Percentiles rank a stretch among this genome's conserved stretches.
Conservation (phyloP, 2,113 vertebrate species). For the Apaloderma vittatum region DNA sequence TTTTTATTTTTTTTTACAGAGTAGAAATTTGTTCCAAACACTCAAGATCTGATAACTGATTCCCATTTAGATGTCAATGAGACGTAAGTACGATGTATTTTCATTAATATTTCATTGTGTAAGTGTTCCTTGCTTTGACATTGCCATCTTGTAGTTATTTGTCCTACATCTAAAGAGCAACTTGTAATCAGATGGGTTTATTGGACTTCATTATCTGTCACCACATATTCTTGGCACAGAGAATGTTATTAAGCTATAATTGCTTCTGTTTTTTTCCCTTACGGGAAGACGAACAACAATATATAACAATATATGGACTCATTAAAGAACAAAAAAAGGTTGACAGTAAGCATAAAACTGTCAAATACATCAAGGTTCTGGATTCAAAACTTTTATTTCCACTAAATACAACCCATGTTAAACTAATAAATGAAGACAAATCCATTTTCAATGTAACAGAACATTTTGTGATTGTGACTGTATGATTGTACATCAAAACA, state of each 20-base stretch:
- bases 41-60: constrained; percentile 72
- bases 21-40: constrained; percentile 64
- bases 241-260: constrained; percentile 57
- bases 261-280: constrained; percentile 47
- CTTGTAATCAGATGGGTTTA: constrained; percentile 61
- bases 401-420: background rate
- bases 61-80: constrained; percentile 74
- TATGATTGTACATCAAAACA: background rate
- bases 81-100: constrained; percentile 59
- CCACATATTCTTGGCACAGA: constrained; percentile 35
- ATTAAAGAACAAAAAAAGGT: background rate
- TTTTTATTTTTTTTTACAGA: constrained; percentile 21
- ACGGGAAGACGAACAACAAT: constrained; percentile 1
- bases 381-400: background rate
- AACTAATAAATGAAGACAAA: background rate
- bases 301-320: background rate
- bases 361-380: background rate
- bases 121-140: constrained; percentile 69
- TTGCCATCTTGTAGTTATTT: constrained; percentile 69
- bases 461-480: background rate
- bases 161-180: constrained; percentile 64
- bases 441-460: background rate
- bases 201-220: constrained; percentile 65
- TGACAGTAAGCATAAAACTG: background rate
- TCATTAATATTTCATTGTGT: constrained; percentile 78